Percentiles rank a stretch among this genome's conserved stretches.
Conservation (phyloP, 2,113 vertebrate genomes). For the Okapia johnstoni region DNA sequence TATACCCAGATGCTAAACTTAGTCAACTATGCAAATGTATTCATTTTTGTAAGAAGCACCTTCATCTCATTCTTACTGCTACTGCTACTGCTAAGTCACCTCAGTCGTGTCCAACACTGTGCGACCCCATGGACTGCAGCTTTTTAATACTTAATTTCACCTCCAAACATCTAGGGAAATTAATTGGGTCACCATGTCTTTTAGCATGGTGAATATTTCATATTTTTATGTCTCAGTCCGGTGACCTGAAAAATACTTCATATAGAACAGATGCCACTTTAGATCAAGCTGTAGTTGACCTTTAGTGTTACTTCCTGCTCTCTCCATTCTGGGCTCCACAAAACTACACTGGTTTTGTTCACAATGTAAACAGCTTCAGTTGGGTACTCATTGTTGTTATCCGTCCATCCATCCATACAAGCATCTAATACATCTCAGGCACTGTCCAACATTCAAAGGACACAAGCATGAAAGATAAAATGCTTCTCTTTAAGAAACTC, state of each 20-base stretch:
- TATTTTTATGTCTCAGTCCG: neutral
- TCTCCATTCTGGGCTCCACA: neutral
- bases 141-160: slow-evolving; percentile 8
- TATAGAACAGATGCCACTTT: neutral
- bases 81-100: no score
- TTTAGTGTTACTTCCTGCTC: neutral
- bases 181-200: neutral
- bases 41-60: slow-evolving; percentile 18
- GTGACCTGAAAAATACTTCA: neutral
- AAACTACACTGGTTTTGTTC: neutral
- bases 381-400: neutral
- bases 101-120: no score
- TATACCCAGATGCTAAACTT: neutral
- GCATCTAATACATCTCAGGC: neutral
- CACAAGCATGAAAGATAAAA: neutral
- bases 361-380: neutral
- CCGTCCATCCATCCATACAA: neutral
- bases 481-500: neutral
- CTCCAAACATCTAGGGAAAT: neutral
- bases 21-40: neutral
- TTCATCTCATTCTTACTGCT: neutral
- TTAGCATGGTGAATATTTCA: neutral
- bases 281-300: neutral
- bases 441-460: neutral
- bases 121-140: no score